Evolutionary conservation across 1,140 invertebrate species (phyloP).

Genomic region (Drosophila orena): DNA sequence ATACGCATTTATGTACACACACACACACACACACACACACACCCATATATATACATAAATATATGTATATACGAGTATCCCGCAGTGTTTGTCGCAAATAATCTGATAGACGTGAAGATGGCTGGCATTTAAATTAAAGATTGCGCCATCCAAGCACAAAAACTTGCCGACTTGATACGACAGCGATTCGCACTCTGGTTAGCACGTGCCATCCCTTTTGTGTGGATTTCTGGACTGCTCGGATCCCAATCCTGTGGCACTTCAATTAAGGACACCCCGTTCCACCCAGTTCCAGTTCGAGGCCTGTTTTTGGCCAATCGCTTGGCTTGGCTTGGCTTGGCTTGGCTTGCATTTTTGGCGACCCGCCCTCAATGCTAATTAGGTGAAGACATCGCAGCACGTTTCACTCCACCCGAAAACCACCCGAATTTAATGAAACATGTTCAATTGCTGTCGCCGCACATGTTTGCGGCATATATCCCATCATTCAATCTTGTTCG

Average conservation of each 20-base stretch:
- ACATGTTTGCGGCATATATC: background rate
- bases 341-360: slow-evolving; percentile 71
- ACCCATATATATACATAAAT: too few species aligned
- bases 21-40: slow-evolving; percentile 2
- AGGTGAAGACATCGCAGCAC: slow-evolving; percentile 65
- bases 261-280: slow-evolving; percentile 51
- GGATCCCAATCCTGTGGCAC: slow-evolving; percentile 30
- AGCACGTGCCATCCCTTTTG: slow-evolving; percentile 49
- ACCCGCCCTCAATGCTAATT: slow-evolving; percentile 66
- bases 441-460: slow-evolving; percentile 39
- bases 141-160: slow-evolving; percentile 68
- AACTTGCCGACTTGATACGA: slow-evolving; percentile 53
- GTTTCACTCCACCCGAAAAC: slow-evolving; percentile 25
- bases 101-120: slow-evolving; percentile 81
- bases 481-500: slow-evolving; percentile 36
- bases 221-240: background rate
- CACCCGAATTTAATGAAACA: slow-evolving; percentile 30
- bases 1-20: background rate
- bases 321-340: slow-evolving; percentile 58
- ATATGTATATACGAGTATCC: slow-evolving; percentile 1
- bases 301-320: slow-evolving; percentile 41
- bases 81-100: slow-evolving; percentile 60
- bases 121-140: slow-evolving; percentile 83
- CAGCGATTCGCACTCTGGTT: background rate
- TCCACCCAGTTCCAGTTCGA: background rate